These are phyloP conservation scores for Crossaster papposus DNA, from an alignment of 53 echinoderm and acorn worm species.

Conservation along the genomic window DNA sequence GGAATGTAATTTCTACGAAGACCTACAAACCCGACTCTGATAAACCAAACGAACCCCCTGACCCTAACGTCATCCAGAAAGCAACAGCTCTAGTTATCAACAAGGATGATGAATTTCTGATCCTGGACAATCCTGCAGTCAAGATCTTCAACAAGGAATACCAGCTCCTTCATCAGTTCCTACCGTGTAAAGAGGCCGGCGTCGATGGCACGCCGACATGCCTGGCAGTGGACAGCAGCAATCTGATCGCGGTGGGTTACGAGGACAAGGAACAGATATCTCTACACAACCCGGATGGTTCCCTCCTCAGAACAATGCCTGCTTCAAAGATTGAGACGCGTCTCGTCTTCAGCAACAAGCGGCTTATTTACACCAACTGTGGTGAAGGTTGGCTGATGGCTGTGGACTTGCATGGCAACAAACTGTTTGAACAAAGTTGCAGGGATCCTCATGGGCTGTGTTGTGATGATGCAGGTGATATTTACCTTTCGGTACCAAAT, in stretches of 20 bases:
- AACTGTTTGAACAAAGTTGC: neutral
- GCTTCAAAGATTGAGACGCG: neutral
- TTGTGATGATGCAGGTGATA: neutral
- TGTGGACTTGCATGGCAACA: neutral
- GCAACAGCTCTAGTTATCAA: neutral
- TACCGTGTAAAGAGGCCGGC: neutral
- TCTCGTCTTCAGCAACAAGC: neutral
- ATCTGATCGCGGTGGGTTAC: constrained; percentile 35
- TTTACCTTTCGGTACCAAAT: neutral
- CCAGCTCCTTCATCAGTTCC: constrained; percentile 4
- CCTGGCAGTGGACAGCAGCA: constrained; percentile 12
- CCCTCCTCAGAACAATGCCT: constrained; percentile 3
- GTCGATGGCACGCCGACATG: neutral
- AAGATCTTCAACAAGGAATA: neutral
- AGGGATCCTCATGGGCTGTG: neutral
- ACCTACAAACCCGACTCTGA: neutral
- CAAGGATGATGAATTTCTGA: neutral
- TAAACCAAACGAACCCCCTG: too few species aligned
- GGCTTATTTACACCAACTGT: neutral
- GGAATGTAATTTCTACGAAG: too few species aligned
- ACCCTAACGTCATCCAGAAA: too few species aligned
- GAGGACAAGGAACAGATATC: constrained; percentile 15
- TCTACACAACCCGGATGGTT: constrained; percentile 12
- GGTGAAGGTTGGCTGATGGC: neutral
- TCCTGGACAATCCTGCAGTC: neutral